Base-by-base conservation (phyloP, 2,113 vertebrate species). In the Aldabrachelys gigantea region DNA sequence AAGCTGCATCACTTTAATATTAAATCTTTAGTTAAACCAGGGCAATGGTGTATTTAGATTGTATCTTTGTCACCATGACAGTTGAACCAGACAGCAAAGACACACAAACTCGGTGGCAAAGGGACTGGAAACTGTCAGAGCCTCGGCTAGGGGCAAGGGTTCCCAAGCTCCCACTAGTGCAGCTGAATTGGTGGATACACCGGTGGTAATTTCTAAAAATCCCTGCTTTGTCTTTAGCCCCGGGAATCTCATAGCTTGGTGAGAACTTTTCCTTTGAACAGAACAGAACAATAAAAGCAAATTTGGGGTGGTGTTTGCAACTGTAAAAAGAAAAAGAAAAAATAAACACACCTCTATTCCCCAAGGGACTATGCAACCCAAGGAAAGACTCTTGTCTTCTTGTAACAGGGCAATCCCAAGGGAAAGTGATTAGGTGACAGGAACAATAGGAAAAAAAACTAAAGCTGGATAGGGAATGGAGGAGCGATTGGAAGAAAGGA, bases 121-220 rank as follows among this genome's bases (percentile, higher is more conserved):
- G 80, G 35, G 56, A 84, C 5, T 35, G 88, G 80, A 92, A 88
- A 22, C 52, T 69, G 24, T 5, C 29, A 49, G 54, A 14, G 44
- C 75, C 59, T 31, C 3, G 5, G 57, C 11, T 27, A 56, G 10
- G 3, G 8, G 8, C 59, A 57, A 22, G 12, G 59, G 16, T 69
- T n/a, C 85, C 49, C 84, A 62, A 72, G 54, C 8, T 91, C 65
- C 44, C 13, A 27, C 29, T 91, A 0, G 19, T 21, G 19, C 4
- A 89, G 24, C 5, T 22, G 47, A 88, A 35, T 3, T 10, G 80
- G 13, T 31, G 59, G 29, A 62, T 62, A 31, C 13, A 31, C 2
- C 5, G 56, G 10, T 29, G 1, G 0, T 25, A 65, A 22, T 31
- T 62, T 62, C 35, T 80, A 0, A 17, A 79, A 14, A 10, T 79